Percentiles rank a stretch among this genome's conserved stretches.
phyloP scores from a whole-genome alignment of 2,888 invertebrate genomes.

The Tenthredo distinguenda region DNA sequence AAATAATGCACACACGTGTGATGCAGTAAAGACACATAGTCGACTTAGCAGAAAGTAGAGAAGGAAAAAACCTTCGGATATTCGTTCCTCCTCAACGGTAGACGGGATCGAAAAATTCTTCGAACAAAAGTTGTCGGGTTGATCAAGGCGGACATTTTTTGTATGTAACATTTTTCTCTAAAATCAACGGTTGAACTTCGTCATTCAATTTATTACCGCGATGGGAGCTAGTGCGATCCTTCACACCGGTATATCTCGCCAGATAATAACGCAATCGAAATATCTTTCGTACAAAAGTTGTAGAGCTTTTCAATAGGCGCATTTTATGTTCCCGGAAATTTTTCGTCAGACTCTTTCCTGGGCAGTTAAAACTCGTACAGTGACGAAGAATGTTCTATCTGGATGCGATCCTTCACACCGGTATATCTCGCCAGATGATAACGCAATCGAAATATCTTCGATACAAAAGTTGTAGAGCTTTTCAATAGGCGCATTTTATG shows the following conservation, averaged over 20 bases:
- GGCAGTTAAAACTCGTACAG: neutral
- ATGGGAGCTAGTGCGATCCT: neutral
- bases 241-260: neutral
- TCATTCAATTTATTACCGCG: neutral
- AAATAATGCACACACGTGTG: slow-evolving; percentile 17
- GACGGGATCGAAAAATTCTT: neutral
- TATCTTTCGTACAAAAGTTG: neutral
- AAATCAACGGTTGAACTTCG: neutral
- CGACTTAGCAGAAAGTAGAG: neutral
- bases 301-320: neutral
- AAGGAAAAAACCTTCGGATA: neutral
- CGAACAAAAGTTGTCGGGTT: neutral
- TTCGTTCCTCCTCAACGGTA: neutral
- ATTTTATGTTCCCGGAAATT: neutral
- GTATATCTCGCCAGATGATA: no score
- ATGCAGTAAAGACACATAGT: neutral
- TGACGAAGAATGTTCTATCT: neutral
- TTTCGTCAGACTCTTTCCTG: neutral
- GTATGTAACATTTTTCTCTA: neutral
- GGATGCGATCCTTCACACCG: no score
- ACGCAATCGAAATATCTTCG: no score
- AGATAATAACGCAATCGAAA: neutral
- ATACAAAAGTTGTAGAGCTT: neutral
- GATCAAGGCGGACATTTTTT: neutral
- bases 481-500: neutral